Evolutionary conservation across 2,888 invertebrate species (phyloP), one percentile per base, ranked within the genome.

Genomic region (Eustalomyia histrio): DNA sequence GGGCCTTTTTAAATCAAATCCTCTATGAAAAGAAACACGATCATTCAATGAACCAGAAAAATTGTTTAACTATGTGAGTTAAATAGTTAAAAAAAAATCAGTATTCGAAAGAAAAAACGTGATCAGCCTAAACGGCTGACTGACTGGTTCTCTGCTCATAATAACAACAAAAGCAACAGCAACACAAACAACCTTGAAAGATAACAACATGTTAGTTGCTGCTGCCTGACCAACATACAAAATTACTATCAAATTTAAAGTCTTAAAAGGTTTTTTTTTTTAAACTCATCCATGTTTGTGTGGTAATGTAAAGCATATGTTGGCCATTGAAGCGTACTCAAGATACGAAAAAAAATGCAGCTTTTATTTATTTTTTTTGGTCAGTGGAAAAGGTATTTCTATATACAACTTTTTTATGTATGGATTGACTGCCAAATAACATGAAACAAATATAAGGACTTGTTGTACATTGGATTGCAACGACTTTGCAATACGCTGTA

Each of bases 41-140:
- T 69, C 43, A 80, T 50, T 69, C 80, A 76, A 60, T 76, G 76
- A 80, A 76, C 64, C 60, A 73, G 53, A 76, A 57, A 80, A 76
- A 72, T 80, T 76, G 60, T 72, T 76, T 29, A 71, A 80, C 65
- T 75, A 61, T 55, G 33, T 69, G 35, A 74, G 29, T 52, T 12
- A 47, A 61, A 75, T 67, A 58, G 57, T 58, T 71, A 21, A 58
- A 47, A 60, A n/a, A 35, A 39, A 57, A 67, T 47, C 12, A 24
- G 10, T 24, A 47, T 50, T 52, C 14, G 29, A 10, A 29, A 43
- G 47, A 47, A 57, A 55, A 12, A 63, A 33, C 35, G 5, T 65
- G 18, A 6, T 10, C 35, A 55, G 29, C 2, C 29, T 57, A 29
- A 57, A 29, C 57, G 29, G 29, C 24, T 29, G 14, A 29, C 33